Base-by-base conservation (phyloP, 2,113 vertebrate genomes). In the Hymenochirus boettgeri region DNA sequence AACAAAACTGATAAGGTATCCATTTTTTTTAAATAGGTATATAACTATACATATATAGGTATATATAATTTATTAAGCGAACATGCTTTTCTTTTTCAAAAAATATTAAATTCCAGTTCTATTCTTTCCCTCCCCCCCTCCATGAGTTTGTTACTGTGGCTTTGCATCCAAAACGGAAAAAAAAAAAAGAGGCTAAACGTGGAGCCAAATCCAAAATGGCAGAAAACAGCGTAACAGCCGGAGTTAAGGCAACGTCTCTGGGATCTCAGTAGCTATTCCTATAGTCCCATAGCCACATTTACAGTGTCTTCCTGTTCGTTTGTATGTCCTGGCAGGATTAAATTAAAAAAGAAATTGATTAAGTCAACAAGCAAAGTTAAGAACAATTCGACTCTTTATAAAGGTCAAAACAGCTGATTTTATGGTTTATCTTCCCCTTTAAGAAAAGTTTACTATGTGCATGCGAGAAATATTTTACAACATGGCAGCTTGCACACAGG, bases 11-110 rank as follows among this genome's bases (percentile, higher is more conserved):
- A 6, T n/a, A 42, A 31, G 57, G 56, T 27, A 51, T 35, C 23
- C 21, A 18, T 47, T 31, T 56, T 56, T 31, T 52, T 66, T 66
- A 66, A 66, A 66, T 66, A 66, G 64, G 55, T 59, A 66, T 66
- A 66, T 50, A 66, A 66, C 64, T 66, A 66, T 66, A 66, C 64
- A 66, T 66, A 66, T 66, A 58, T 52, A 47, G 57, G 39, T 66
- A 51, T 58, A 66, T 62, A 50, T 62, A 48, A 66, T 58, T 66
- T 65, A 57, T 57, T 56, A 66, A 66, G 64, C 64, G 26, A 66
- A 66, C 64, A 66, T 66, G 64, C 64, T 66, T 66, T 21, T 21
- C 7, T 64, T 50, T 18, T 59, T 52, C 64, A 25, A 66, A 66
- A 65, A 65, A 57, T 65, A 65, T 50, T 25, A 65, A n/a, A 66